A percentile compares a stretch with the other conserved stretches of the same genome.
Evolutionary conservation across 2,888 invertebrate genomes (phyloP).

Genomic region (Graphium colonna): DNA sequence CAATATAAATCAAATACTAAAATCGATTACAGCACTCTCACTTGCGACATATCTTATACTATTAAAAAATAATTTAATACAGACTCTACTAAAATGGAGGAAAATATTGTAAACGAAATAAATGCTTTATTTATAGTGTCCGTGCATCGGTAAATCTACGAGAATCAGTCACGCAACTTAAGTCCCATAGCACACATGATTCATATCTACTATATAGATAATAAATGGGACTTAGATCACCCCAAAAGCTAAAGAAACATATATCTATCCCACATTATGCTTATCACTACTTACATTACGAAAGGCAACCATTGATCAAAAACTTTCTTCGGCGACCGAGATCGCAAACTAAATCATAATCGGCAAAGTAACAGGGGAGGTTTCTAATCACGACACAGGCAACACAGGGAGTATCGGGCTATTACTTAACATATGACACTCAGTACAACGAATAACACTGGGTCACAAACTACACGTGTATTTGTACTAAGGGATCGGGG

Average conservation of each 20-base stretch:
- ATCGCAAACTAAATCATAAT: conserved; percentile 44
- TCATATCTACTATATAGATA: conserved; percentile 48
- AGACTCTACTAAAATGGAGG: conserved; percentile 73
- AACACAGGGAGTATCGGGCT: conserved; percentile 52
- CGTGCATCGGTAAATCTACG: conserved; percentile 54
- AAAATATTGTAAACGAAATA: conserved; percentile 61
- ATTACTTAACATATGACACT: conserved; percentile 50
- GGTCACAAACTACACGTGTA: conserved; percentile 49
- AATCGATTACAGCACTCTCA: conserved; percentile 9
- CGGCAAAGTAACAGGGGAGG: conserved; percentile 60
- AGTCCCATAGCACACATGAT: conserved; percentile 44
- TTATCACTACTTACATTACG: conserved; percentile 74
- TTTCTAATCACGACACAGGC: conserved; percentile 63
- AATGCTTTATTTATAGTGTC: conserved; percentile 60
- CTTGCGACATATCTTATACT: conserved; percentile 38
- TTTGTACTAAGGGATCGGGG: conserved; percentile 63
- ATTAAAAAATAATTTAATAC: conserved; percentile 70
- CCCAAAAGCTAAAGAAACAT: conserved; percentile 58
- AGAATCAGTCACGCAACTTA: conserved; percentile 34
- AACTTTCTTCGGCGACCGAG: conserved; percentile 48
- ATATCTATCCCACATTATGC: conserved; percentile 63
- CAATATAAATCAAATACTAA: conserved; percentile 6
- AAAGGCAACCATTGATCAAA: conserved; percentile 72
- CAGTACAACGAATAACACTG: conserved; percentile 41
- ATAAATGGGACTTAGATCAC: conserved; percentile 52